These are phyloP conservation scores for Craniophora ligustri DNA, from an alignment of 2,888 invertebrate species.

Conservation along the genomic window DNA sequence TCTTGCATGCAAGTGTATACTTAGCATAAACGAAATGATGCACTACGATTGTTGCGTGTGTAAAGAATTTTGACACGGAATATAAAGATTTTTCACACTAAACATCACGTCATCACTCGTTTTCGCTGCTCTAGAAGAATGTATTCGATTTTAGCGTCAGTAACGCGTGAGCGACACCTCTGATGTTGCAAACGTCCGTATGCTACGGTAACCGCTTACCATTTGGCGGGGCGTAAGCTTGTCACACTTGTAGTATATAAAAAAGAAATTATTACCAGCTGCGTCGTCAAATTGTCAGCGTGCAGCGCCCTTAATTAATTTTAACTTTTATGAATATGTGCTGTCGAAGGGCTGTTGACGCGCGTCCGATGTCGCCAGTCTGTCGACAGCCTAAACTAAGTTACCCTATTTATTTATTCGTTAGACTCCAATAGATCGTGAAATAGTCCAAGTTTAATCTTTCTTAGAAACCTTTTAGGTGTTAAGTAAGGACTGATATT, in stretches of 20 bases:
- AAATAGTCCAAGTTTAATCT: slow-evolving; percentile 58
- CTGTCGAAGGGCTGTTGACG: slow-evolving; percentile 30
- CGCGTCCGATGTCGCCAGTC: slow-evolving; percentile 29
- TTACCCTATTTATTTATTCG: slow-evolving; percentile 82
- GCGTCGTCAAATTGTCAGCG: slow-evolving; percentile 48
- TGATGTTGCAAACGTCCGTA: too few species aligned
- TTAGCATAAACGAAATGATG: background rate
- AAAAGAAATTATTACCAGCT: slow-evolving; percentile 1
- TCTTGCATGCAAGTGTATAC: background rate
- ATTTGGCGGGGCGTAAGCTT: too few species aligned
- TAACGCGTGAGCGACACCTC: too few species aligned
- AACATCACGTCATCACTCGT: too few species aligned
- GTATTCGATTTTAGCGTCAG: too few species aligned
- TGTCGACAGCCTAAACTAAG: slow-evolving; percentile 63
- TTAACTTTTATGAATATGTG: slow-evolving; percentile 52
- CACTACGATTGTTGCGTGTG: background rate
- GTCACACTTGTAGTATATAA: too few species aligned
- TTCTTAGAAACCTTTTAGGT: slow-evolving; percentile 67
- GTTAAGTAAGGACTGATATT: slow-evolving; percentile 87
- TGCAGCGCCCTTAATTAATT: slow-evolving; percentile 61
- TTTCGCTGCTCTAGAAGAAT: background rate
- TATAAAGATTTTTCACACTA: too few species aligned
- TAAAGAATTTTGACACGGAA: too few species aligned
- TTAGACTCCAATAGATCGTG: slow-evolving; percentile 67
- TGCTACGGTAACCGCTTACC: too few species aligned